Conservation (phyloP, 1,140 invertebrate species). For the Acyrthosiphon pisum region DNA sequence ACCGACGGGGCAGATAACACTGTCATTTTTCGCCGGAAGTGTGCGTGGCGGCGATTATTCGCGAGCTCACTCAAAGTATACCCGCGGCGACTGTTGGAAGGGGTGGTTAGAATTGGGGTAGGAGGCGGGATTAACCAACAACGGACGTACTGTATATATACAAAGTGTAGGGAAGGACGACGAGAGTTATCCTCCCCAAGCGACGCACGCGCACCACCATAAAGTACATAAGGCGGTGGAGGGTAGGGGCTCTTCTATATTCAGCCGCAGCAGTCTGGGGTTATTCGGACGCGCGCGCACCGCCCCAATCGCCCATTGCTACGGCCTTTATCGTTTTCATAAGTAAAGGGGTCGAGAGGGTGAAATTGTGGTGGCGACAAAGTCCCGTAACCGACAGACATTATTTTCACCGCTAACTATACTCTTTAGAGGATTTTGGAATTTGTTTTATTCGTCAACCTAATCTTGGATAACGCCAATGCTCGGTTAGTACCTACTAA, state of each 20-base stretch:
- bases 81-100: not conserved
- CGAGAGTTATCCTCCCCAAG: not conserved
- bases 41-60: constrained; percentile 21
- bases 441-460: not conserved
- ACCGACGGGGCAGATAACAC: not conserved
- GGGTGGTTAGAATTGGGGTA: not conserved
- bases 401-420: not conserved
- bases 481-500: not conserved
- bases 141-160: not conserved
- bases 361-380: not conserved
- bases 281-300: not conserved
- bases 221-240: not conserved
- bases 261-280: not conserved
- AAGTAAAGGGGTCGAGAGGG: not conserved
- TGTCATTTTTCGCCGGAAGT: not conserved
- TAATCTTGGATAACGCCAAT: not conserved
- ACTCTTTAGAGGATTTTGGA: not conserved
- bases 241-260: not conserved
- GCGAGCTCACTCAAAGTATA: not conserved
- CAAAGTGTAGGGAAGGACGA: not conserved
- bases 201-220: not conserved
- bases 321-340: not conserved
- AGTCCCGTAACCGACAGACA: not conserved
- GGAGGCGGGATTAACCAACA: constrained; percentile 16
- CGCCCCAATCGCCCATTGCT: not conserved